These are phyloP conservation scores for Boloria euphrosyne DNA, from an alignment of 2,888 invertebrate species.

Conservation along the genomic window DNA sequence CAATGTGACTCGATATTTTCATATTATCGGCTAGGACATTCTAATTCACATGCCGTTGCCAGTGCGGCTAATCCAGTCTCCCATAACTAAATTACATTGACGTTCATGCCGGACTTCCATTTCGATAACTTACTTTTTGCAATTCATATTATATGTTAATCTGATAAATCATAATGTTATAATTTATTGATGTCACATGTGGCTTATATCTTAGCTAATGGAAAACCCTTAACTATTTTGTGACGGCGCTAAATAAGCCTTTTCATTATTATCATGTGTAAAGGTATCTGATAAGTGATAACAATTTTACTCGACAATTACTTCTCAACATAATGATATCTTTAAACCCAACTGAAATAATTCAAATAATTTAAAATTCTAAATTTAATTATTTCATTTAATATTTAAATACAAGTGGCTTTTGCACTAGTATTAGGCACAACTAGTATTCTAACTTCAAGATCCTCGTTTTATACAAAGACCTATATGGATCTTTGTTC, in stretches of 20 bases:
- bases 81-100: slow-evolving; percentile 11
- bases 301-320: background rate
- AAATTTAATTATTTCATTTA: background rate
- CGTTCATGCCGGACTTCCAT: background rate
- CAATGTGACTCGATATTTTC: background rate
- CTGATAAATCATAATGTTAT: background rate
- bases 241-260: no score
- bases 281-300: no score
- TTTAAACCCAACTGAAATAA: background rate
- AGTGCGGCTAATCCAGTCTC: background rate
- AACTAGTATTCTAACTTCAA: no score
- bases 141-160: background rate
- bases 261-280: no score
- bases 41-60: background rate
- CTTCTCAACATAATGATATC: slow-evolving; percentile 7
- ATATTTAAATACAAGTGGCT: background rate
- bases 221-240: no score
- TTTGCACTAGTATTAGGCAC: no score
- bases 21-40: background rate
- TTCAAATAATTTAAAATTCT: slow-evolving; percentile 1
- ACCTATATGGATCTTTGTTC: no score
- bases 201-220: background rate
- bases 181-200: background rate
- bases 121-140: slow-evolving; percentile 7
- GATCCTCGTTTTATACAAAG: no score